Conservation (phyloP, 1,140 invertebrate species). For the Zaprionus taronus region DNA sequence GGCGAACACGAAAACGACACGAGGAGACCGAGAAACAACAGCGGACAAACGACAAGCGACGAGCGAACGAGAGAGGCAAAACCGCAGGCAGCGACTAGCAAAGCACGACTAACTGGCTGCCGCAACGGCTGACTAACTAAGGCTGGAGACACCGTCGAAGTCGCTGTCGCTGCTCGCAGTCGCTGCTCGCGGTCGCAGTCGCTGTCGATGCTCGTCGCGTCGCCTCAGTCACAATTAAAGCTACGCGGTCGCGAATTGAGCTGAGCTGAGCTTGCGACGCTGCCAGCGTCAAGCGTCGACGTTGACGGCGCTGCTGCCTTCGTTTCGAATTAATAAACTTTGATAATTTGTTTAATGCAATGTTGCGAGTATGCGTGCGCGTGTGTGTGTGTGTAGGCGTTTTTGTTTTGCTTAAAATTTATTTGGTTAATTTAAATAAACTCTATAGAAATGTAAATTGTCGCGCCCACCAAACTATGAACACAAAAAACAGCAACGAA, state of each 20-base stretch:
- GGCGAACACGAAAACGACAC: not conserved
- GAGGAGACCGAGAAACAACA: constrained; percentile 16
- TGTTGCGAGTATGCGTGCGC: constrained; percentile 23
- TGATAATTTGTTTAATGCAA: constrained; percentile 60
- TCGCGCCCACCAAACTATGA: not conserved
- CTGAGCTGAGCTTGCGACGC: constrained; percentile 39
- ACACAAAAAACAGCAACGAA: not conserved
- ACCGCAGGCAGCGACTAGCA: constrained; percentile 71
- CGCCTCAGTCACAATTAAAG: constrained; percentile 14
- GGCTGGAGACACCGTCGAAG: constrained; percentile 41
- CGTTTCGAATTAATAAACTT: constrained; percentile 59
- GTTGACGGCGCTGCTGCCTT: constrained; percentile 9
- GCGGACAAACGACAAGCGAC: constrained; percentile 13
- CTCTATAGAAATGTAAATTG: constrained; percentile 44
- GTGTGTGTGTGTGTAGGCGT: constrained; percentile 29
- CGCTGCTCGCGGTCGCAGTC: constrained; percentile 5
- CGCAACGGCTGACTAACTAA: constrained; percentile 69
- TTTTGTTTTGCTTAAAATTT: constrained; percentile 31
- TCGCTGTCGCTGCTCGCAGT: constrained; percentile 19
- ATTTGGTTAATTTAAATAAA: constrained; percentile 37
- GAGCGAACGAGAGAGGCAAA: constrained; percentile 49
- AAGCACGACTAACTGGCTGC: constrained; percentile 78
- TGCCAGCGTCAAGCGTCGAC: constrained; percentile 15
- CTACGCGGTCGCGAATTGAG: constrained; percentile 24
- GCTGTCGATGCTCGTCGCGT: not conserved